A percentile compares a stretch with the other conserved stretches of the same genome.
Conservation (phyloP, 2,888 invertebrate genomes). For the Drepanosiphum platanoidis region DNA sequence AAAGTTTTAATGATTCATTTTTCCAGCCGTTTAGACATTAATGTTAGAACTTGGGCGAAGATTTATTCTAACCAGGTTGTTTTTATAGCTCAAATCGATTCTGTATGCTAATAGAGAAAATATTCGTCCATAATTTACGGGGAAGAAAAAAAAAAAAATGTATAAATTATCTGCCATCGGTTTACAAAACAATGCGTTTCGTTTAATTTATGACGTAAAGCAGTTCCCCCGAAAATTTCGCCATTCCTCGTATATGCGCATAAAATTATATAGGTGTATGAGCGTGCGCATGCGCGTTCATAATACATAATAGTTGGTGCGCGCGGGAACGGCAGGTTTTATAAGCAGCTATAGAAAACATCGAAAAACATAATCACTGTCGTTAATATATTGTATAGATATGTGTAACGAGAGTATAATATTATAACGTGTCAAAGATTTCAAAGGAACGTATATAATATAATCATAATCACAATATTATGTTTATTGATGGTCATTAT, state of each 20-base stretch:
- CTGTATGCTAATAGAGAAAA: slow-evolving; percentile 57
- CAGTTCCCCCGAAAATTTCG: slow-evolving; percentile 27
- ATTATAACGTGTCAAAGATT: slow-evolving; percentile 13
- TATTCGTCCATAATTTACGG: slow-evolving; percentile 52
- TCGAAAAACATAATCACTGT: slow-evolving; percentile 25
- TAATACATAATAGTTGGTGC: neutral
- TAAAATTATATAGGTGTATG: neutral
- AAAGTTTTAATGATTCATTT: slow-evolving; percentile 58
- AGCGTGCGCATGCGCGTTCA: neutral
- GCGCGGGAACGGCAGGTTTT: neutral
- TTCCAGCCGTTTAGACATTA: slow-evolving; percentile 56
- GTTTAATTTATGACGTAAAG: slow-evolving; percentile 28
- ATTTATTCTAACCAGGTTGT: slow-evolving; percentile 59
- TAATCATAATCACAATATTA: slow-evolving; percentile 13
- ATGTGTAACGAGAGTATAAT: neutral
- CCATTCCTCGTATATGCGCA: neutral
- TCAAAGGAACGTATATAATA: slow-evolving; percentile 14
- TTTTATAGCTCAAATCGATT: slow-evolving; percentile 58
- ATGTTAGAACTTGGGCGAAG: slow-evolving; percentile 49
- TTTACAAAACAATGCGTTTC: slow-evolving; percentile 40
- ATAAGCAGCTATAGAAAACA: neutral
- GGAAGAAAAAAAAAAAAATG: too few relatives aligned
- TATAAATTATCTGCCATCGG: slow-evolving; percentile 14
- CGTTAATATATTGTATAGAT: neutral
- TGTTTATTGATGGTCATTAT: slow-evolving; percentile 17